Percentiles rank a stretch among this genome's conserved stretches.
Evolutionary conservation across 2,113 vertebrate species (phyloP).

Genomic region (Camelus dromedarius): DNA sequence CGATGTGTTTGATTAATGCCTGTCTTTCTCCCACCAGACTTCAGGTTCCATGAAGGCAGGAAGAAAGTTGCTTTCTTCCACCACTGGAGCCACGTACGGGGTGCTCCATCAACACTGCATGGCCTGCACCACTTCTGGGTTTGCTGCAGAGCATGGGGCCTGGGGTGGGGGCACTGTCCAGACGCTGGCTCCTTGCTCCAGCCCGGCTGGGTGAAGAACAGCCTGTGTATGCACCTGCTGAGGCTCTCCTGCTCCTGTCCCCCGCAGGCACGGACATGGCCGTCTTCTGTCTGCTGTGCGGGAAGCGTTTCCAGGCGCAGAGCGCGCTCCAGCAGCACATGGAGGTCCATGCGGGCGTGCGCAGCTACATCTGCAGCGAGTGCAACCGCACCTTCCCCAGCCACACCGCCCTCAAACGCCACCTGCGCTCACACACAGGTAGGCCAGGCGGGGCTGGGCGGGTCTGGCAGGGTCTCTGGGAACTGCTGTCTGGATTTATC

Average conservation of each 20-base stretch:
- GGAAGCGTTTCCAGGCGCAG: constrained; percentile 98
- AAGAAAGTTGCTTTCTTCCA: rapidly evolving
- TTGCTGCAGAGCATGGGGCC: neutral
- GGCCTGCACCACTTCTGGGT: neutral
- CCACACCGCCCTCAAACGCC: constrained; percentile 98
- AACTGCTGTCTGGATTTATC: neutral
- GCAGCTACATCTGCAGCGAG: constrained; percentile 99
- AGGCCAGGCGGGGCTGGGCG: neutral
- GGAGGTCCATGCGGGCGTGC: constrained; percentile 98
- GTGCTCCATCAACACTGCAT: rapidly evolving
- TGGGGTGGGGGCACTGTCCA: neutral
- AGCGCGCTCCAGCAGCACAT: constrained; percentile 98
- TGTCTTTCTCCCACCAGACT: neutral
- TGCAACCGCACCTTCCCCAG: constrained; percentile 99
- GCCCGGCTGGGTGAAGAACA: neutral
- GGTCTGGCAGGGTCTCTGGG: rapidly evolving
- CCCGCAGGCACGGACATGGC: constrained; percentile 96
- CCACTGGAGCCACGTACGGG: rapidly evolving
- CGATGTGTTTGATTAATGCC: rapidly evolving
- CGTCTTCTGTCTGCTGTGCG: constrained; percentile 98
- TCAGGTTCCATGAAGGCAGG: neutral
- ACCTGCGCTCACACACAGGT: constrained; percentile 99
- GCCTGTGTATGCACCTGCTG: neutral
- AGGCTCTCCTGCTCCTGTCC: neutral
- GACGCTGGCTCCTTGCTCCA: rapidly evolving